Conservation (phyloP, 2,888 invertebrate species). For the Eumerus sabulonum region DNA sequence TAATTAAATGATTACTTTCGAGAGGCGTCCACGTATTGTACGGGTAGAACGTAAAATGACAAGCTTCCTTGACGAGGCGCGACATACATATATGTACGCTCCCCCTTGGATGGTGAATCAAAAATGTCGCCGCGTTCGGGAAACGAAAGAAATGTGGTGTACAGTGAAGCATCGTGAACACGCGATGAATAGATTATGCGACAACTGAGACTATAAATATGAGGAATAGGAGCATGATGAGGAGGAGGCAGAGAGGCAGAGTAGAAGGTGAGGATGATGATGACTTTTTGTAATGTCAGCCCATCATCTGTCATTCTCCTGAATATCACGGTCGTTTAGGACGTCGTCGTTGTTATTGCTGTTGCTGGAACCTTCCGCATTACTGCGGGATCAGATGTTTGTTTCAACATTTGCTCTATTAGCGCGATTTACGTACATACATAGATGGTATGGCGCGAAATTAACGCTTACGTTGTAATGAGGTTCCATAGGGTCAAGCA, state of each 20-base stretch:
- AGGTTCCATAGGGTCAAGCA: conserved; percentile 30
- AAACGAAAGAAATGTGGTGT: neutral
- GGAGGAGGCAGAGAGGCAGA: neutral
- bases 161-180: conserved; percentile 35
- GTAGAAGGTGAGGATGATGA: conserved; percentile 7
- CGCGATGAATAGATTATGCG: conserved; percentile 61
- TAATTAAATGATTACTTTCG: conserved; percentile 63
- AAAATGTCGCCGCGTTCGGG: conserved; percentile 21
- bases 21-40: conserved; percentile 39
- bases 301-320: conserved; percentile 40
- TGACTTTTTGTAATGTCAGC: conserved; percentile 35
- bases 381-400: conserved; percentile 22
- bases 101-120: too few species aligned
- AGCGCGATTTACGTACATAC: conserved; percentile 24
- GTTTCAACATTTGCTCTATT: conserved; percentile 46
- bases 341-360: neutral
- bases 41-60: too few species aligned
- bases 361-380: conserved; percentile 10
- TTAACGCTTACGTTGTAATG: conserved; percentile 39
- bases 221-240: too few species aligned
- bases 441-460: conserved; percentile 1
- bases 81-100: conserved; percentile 2
- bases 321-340: neutral
- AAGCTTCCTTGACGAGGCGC: conserved; percentile 16
- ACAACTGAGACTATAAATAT: neutral